Evolutionary conservation across 2,797 vertebrate genomes (phyloP).

Genomic region (Oreochromis grahami): DNA sequence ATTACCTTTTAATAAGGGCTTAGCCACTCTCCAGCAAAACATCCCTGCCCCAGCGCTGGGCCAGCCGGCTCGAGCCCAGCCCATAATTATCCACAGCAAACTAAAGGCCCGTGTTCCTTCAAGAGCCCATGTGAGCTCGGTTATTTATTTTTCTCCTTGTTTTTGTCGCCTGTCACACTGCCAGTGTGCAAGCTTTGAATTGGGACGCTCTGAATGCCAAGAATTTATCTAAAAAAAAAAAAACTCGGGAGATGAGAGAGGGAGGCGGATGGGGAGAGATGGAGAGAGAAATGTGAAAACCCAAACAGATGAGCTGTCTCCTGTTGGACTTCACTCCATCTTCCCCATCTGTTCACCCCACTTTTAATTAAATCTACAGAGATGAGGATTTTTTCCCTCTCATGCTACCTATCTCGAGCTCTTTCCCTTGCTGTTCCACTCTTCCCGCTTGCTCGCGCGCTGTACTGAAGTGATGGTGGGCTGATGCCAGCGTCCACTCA

Average conservation of each 20-base stretch:
- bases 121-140: constrained; percentile 55
- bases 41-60: constrained; percentile 25
- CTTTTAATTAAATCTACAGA: constrained; percentile 99
- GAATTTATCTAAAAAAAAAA: constrained; percentile 78
- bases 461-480: constrained; percentile 78
- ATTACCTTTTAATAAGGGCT: constrained; percentile 78
- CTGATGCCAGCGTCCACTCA: constrained; percentile 89
- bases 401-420: constrained; percentile 47
- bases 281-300: constrained; percentile 64
- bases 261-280: constrained; percentile 22
- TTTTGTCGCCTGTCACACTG: constrained; percentile 65
- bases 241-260: constrained; percentile 26
- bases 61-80: constrained; percentile 31
- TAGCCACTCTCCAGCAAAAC: constrained; percentile 63
- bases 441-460: constrained; percentile 45
- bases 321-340: constrained; percentile 89
- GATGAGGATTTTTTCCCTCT: constrained; percentile 72
- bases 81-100: constrained; percentile 68
- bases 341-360: constrained; percentile 94
- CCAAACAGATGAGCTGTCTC: constrained; percentile 92
- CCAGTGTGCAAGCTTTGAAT: constrained; percentile 74
- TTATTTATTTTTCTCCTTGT: constrained; percentile 31
- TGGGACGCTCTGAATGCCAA: constrained; percentile 75
- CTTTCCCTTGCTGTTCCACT: constrained; percentile 23
- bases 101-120: constrained; percentile 51